phyloP scores from a whole-genome alignment of 2,888 invertebrate genomes.

The Melipona beecheii region DNA sequence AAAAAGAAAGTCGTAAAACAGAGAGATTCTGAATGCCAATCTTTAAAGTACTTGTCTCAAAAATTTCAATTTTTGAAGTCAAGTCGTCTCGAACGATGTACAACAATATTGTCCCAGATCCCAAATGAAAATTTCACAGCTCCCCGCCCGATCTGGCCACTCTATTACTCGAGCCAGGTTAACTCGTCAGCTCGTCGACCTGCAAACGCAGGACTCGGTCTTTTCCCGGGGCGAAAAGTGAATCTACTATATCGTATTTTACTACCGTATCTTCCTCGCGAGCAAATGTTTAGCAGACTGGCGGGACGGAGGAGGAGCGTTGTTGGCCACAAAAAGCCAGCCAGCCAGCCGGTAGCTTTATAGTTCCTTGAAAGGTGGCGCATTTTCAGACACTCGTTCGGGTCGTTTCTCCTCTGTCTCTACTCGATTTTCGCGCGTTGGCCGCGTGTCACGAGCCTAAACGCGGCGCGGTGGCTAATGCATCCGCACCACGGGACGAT shows the following conservation, averaged over 20 bases:
- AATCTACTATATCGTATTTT: constrained; percentile 30
- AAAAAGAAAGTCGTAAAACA: no score
- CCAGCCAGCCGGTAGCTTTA: constrained; percentile 66
- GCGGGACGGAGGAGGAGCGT: constrained; percentile 16
- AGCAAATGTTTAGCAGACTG: constrained; percentile 8
- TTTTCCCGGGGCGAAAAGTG: constrained; percentile 8
- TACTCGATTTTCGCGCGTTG: constrained; percentile 47
- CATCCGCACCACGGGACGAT: constrained; percentile 79
- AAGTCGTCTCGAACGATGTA: not conserved
- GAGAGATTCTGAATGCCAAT: not conserved
- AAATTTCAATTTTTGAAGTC: not conserved
- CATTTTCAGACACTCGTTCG: constrained; percentile 58
- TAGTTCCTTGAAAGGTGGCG: constrained; percentile 78
- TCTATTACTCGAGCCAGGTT: not conserved
- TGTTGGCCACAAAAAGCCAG: constrained; percentile 58
- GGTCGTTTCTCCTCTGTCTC: constrained; percentile 26
- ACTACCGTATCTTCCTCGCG: constrained; percentile 16
- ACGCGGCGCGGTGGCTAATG: constrained; percentile 77
- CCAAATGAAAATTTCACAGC: not conserved
- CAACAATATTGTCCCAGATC: not conserved
- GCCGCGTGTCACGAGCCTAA: constrained; percentile 70
- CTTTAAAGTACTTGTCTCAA: not conserved
- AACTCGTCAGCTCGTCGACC: constrained; percentile 21
- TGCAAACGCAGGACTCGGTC: not conserved
- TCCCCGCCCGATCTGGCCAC: not conserved